Conservation (phyloP, 92 coral and sea anemone species). For the Pocillopora meandrina region DNA sequence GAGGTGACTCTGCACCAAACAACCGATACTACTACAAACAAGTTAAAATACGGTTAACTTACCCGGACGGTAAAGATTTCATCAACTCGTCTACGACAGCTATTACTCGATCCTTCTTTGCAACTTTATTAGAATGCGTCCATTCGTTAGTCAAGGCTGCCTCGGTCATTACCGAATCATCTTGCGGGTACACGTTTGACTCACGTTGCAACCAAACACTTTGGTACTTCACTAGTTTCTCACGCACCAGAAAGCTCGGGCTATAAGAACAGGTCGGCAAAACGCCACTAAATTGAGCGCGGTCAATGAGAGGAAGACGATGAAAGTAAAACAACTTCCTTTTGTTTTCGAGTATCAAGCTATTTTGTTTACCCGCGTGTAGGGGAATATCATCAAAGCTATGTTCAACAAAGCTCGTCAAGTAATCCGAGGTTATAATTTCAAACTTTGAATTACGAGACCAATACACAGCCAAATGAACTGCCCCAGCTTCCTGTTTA, state of each 20-base stretch:
- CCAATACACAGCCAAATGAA: slow-evolving; percentile 27
- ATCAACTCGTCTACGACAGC: too few species aligned
- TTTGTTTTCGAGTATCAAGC: not conserved
- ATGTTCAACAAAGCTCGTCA: not conserved
- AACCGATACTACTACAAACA: too few species aligned
- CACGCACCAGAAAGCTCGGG: slow-evolving; percentile 31
- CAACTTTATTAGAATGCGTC: too few species aligned
- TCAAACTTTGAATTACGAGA: slow-evolving; percentile 6
- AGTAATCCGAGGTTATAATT: slow-evolving; percentile 1
- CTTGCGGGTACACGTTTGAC: slow-evolving; percentile 28
- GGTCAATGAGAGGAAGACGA: slow-evolving; percentile 16
- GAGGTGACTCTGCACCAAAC: too few species aligned
- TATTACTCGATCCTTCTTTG: too few species aligned
- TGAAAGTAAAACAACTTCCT: not conserved
- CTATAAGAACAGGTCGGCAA: slow-evolving; percentile 24
- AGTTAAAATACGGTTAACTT: too few species aligned
- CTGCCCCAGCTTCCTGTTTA: slow-evolving; percentile 13
- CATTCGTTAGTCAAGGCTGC: not conserved
- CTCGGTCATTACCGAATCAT: slow-evolving; percentile 11
- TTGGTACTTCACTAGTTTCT: not conserved
- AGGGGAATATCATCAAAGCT: not conserved
- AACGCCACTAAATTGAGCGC: not conserved
- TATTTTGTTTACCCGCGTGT: not conserved
- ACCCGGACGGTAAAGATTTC: too few species aligned
- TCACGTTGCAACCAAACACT: slow-evolving; percentile 25